phyloP scores from a whole-genome alignment of 2,888 invertebrate genomes.

The Zygaena filipendulae region DNA sequence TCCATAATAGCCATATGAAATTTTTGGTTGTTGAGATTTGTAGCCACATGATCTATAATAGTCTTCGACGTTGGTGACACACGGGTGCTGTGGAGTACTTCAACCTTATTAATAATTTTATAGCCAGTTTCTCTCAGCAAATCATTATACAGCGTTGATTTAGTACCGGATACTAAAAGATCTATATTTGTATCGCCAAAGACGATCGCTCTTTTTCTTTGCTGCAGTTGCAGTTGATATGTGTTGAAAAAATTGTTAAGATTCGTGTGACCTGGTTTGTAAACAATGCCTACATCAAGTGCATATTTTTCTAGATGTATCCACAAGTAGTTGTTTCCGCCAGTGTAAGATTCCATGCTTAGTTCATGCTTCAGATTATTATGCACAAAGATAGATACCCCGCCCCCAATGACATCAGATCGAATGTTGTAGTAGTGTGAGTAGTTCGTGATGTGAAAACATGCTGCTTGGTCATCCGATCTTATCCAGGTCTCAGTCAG shows the following conservation, averaged over 20 bases:
- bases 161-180: conserved; percentile 8
- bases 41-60: conserved; percentile 14
- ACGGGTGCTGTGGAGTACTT: conserved; percentile 12
- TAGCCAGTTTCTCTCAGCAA: conserved; percentile 10
- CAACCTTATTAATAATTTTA: conserved; percentile 13
- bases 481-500: conserved; percentile 6
- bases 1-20: conserved; percentile 10
- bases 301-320: conserved; percentile 8
- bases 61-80: conserved; percentile 11
- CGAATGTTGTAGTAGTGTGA: conserved; percentile 1
- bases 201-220: conserved; percentile 10
- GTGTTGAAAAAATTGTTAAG: conserved; percentile 7
- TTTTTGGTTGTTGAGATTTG: conserved; percentile 11
- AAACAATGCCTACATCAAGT: conserved; percentile 5
- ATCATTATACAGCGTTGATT: conserved; percentile 1
- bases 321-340: conserved; percentile 10
- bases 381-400: conserved; percentile 8
- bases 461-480: conserved; percentile 1
- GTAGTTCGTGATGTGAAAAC: neutral
- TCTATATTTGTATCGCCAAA: conserved; percentile 15
- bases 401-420: conserved; percentile 6
- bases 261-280: conserved; percentile 10
- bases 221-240: conserved; percentile 9
- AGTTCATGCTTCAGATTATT: conserved; percentile 8
- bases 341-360: conserved; percentile 3